These are phyloP conservation scores for Copidosoma floridanum DNA, from an alignment of 1,140 invertebrate species.

Conservation along the genomic window DNA sequence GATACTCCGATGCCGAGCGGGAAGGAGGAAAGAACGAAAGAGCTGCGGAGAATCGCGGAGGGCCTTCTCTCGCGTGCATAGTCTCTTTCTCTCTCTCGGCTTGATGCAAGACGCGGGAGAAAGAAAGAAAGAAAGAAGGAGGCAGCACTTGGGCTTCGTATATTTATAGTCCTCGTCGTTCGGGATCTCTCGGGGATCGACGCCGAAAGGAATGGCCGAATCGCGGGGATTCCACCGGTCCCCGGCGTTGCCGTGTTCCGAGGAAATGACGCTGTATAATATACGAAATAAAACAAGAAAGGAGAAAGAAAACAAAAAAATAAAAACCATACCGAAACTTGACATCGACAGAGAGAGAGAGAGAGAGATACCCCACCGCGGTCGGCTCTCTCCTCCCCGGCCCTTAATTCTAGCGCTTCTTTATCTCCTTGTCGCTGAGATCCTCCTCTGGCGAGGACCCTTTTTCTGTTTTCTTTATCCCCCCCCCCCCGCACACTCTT, in stretches of 20 bases:
- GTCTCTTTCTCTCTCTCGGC: too few species aligned
- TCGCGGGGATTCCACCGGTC: slow-evolving; percentile 41
- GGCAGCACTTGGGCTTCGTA: neutral
- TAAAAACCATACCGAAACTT: neutral
- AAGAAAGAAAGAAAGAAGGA: slow-evolving; percentile 27
- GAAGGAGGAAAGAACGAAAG: slow-evolving; percentile 1
- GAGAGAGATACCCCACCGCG: neutral
- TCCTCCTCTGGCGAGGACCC: neutral
- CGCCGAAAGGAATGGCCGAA: slow-evolving; percentile 34
- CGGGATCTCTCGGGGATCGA: slow-evolving; percentile 1
- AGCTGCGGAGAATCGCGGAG: neutral
- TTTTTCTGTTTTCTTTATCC: neutral
- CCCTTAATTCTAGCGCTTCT: too few species aligned
- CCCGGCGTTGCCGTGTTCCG: slow-evolving; percentile 2
- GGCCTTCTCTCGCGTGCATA: too few species aligned
- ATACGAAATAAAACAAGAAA: neutral
- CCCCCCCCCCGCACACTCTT: neutral
- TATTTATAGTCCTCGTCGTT: slow-evolving; percentile 24
- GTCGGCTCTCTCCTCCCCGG: too few species aligned
- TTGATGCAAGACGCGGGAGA: too few species aligned
- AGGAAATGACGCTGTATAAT: too few species aligned
- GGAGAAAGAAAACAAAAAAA: neutral
- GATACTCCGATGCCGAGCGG: slow-evolving; percentile 1
- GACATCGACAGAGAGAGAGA: too few species aligned
- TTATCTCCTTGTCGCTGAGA: slow-evolving; percentile 12